Evolutionary conservation across 1,140 invertebrate species (phyloP).

Genomic region (Hypsibius dujardini): DNA sequence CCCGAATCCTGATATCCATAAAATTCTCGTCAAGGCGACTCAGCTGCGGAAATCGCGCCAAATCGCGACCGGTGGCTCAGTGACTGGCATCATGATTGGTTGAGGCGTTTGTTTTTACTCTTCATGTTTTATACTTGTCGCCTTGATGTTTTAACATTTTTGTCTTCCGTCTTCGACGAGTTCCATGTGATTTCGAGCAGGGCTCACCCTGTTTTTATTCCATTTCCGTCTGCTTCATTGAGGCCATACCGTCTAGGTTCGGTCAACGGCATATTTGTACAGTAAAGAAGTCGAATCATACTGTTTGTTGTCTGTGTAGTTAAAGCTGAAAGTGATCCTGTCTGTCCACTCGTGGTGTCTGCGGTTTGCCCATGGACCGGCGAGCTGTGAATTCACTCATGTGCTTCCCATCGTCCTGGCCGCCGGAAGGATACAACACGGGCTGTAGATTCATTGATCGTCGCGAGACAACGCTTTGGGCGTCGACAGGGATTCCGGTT

Average conservation of each 20-base stretch:
- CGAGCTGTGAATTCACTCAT: slow-evolving; percentile 9
- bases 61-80: not conserved
- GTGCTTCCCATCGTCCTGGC: not conserved
- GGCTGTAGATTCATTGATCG: slow-evolving; percentile 15
- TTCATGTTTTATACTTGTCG: not conserved
- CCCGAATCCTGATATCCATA: not conserved
- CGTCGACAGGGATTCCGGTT: slow-evolving; percentile 7
- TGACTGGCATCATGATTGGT: not conserved
- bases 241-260: too few relatives aligned
- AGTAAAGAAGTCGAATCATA: too few relatives aligned
- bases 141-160: not conserved
- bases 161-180: not conserved
- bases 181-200: too few relatives aligned
- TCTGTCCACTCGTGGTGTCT: slow-evolving; percentile 5
- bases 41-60: not conserved
- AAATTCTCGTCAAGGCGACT: not conserved
- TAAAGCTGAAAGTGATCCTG: slow-evolving; percentile 7
- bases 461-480: not conserved
- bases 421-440: not conserved
- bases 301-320: too few relatives aligned
- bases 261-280: too few relatives aligned
- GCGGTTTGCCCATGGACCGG: not conserved
- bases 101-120: not conserved
- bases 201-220: too few relatives aligned
- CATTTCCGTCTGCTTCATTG: too few relatives aligned